Conservation (phyloP, 1,140 invertebrate genomes). For the Pseudomyrmex flavicornis region DNA sequence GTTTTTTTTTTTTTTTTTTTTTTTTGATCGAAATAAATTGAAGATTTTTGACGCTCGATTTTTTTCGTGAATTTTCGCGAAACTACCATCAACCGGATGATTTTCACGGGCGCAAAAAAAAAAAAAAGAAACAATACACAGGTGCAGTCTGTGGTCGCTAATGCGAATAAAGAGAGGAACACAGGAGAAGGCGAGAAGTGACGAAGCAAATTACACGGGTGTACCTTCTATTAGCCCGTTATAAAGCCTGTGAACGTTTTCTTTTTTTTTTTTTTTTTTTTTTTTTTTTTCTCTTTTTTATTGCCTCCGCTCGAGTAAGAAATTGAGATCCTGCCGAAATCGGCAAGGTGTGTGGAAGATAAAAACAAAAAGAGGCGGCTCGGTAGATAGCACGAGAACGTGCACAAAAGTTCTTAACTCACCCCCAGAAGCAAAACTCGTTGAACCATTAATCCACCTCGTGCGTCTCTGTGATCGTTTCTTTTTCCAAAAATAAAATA, state of each 20-base stretch:
- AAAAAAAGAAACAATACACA: neutral
- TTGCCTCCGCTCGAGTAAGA: conserved; percentile 32
- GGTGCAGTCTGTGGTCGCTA: conserved; percentile 39
- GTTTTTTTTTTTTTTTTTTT: too few relatives aligned
- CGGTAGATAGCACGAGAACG: conserved; percentile 15
- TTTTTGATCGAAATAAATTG: too few relatives aligned
- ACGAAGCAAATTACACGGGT: conserved; percentile 50
- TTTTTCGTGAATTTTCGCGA: neutral
- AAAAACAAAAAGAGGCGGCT: neutral
- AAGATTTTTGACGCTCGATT: neutral
- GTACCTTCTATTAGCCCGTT: conserved; percentile 44
- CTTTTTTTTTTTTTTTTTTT: neutral
- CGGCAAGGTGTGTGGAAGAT: conserved; percentile 14
- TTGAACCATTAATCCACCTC: too few relatives aligned
- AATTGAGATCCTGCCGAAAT: conserved; percentile 37
- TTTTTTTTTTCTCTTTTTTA: conserved; percentile 1
- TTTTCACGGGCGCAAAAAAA: conserved; percentile 25
- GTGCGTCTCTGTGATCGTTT: too few relatives aligned
- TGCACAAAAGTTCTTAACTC: conserved; percentile 11
- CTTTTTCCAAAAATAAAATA: too few relatives aligned
- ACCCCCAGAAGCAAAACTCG: neutral
- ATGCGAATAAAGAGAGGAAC: conserved; percentile 23
- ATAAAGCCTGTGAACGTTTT: conserved; percentile 12
- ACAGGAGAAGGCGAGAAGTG: conserved; percentile 26
- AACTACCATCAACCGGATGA: conserved; percentile 2